A percentile compares a stretch with the other conserved stretches of the same genome.
Evolutionary conservation across 2,113 vertebrate species (phyloP).

Genomic region (Paracanthobrama guichenoti): DNA sequence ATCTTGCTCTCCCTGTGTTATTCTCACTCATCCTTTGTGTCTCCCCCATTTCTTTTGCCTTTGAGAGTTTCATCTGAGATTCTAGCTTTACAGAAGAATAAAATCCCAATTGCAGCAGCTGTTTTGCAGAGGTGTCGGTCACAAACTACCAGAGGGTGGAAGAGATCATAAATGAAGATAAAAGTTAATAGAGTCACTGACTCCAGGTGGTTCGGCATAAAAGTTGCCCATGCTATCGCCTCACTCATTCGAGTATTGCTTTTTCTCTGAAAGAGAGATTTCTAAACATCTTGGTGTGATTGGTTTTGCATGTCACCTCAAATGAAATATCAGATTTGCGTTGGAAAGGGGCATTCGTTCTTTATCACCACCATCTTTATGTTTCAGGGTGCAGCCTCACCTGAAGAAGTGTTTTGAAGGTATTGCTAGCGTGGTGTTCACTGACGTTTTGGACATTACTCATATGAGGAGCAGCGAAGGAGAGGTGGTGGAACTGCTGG

Average conservation of each 20-base stretch:
- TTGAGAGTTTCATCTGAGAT: constrained; percentile 14
- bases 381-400: constrained; percentile 84
- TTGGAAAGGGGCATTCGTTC: background rate
- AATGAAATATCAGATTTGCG: background rate
- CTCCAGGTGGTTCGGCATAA: background rate
- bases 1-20: too few species aligned
- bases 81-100: constrained; percentile 18
- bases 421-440: constrained; percentile 85
- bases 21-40: constrained; percentile 11
- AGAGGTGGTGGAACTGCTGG: constrained; percentile 80
- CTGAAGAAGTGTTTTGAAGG: constrained; percentile 95
- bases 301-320: background rate
- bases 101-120: constrained; percentile 32
- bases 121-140: background rate
- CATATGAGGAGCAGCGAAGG: constrained; percentile 89
- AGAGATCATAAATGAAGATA: constrained; percentile 19
- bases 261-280: background rate
- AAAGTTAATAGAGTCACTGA: constrained; percentile 14
- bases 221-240: background rate
- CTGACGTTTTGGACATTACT: constrained; percentile 84
- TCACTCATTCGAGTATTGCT: background rate
- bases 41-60: constrained; percentile 18
- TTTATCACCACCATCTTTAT: background rate
- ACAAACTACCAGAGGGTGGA: background rate
- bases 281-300: background rate